Base-by-base conservation (phyloP, 1,140 invertebrate species). In the Argopecten irradians region DNA sequence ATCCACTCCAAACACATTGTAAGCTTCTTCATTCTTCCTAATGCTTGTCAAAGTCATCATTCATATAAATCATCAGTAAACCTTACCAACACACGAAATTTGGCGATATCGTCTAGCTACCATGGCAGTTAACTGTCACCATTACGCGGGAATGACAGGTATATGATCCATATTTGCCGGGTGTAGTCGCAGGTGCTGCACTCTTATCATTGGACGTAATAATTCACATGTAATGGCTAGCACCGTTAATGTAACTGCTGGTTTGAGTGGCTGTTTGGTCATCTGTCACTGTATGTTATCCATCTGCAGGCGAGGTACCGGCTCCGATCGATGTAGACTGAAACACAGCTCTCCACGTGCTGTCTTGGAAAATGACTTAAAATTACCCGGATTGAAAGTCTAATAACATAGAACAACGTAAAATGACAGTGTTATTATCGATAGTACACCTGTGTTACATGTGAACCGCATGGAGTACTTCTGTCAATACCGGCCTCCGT, bases 271-370 rank as follows among this genome's bases (percentile, higher is more conserved):
- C n/a, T 46, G 43, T 46, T n/a, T 71, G 55, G 55, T 71, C 55
- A 71, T 28, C 55, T 71, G 55, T 28, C 55, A 71, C 55, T 16
- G 5, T 28, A 71, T 16, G 22, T 71, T n/a, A n/a, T n/a, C n/a
- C 55, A 71, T 71, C n/a, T 16, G 16, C 9, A 46, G 13, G 43
- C 3, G 22, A 19, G 13, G 9, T 46, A 46, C 13, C 43, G 43
- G 43, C 43, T 46, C n/a, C 55, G 55, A 71, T 71, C 55, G 55
- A 71, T 71, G 55, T 71, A 71, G 55, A 71, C 55, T 71, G 22
- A n/a, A 22, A 71, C 55, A 71, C 22, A 0, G 22, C n/a, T 71
- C 55, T 71, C 55, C 55, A 71, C 55, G 55, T 71, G 55, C 28
- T 71, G 55, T 71, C 55, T 71, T 71, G 55, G n/a, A 71, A 71